Conservation (phyloP, 2,113 vertebrate species). For the Ammospiza nelsoni region DNA sequence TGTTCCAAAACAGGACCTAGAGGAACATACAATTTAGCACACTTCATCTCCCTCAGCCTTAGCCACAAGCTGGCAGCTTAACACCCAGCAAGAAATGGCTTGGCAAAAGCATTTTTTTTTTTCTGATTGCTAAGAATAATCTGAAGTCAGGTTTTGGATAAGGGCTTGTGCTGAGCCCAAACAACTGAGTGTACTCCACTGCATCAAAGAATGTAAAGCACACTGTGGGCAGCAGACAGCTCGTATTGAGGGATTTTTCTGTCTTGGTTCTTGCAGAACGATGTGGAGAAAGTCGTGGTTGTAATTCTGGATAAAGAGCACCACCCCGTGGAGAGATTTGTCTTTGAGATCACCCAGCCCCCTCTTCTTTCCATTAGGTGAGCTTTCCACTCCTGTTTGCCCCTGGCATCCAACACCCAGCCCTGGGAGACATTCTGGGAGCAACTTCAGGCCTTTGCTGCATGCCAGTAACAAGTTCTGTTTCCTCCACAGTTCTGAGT, state of each 20-base stretch:
- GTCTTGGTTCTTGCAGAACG: constrained; percentile 81
- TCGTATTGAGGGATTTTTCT: not conserved
- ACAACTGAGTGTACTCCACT: not conserved
- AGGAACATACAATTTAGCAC: not conserved
- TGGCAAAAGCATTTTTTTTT: not conserved
- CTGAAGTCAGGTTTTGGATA: not conserved
- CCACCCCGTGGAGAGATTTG: constrained; percentile 97
- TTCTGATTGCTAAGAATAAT: not conserved
- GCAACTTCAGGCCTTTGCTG: not conserved
- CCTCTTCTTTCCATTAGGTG: constrained; percentile 93
- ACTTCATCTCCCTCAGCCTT: not conserved
- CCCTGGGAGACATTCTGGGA: not conserved
- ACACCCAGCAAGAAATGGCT: not conserved
- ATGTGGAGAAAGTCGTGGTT: constrained; percentile 96
- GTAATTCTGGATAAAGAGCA: constrained; percentile 99
- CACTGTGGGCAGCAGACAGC: not conserved
- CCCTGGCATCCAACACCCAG: not conserved
- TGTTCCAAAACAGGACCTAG: not conserved
- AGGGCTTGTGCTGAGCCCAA: not conserved
- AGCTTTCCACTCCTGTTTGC: not conserved
- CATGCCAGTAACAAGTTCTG: not conserved
- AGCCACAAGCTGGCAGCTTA: not conserved
- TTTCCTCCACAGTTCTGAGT: constrained; percentile 84
- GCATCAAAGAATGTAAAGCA: not conserved
- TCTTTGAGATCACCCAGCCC: constrained; percentile 97